Evolutionary conservation across 2,888 invertebrate species (phyloP).

Genomic region (Chamaedrilus cognettii): DNA sequence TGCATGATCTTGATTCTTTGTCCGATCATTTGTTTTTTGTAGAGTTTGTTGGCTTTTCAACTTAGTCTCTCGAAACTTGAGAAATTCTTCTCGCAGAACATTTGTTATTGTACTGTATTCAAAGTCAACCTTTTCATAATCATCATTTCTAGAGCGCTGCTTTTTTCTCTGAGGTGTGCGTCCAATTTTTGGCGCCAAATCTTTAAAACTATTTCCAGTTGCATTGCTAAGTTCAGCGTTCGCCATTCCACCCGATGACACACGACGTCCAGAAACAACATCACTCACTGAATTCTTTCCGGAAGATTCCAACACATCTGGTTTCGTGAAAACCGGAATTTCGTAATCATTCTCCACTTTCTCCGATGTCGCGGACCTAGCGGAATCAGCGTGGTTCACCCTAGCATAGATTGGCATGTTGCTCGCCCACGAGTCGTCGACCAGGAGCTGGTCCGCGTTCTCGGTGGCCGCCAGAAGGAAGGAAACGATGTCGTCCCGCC

Average conservation of each 20-base stretch:
- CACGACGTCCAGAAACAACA: no score
- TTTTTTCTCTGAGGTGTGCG: no score
- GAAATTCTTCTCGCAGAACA: constrained; percentile 15
- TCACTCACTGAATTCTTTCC: no score
- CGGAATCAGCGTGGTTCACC: neutral
- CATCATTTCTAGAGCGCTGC: neutral
- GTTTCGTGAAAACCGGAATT: no score
- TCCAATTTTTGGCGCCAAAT: no score
- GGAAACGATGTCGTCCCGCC: constrained; percentile 31
- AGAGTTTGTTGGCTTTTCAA: constrained; percentile 10
- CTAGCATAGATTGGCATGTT: neutral
- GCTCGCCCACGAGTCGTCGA: constrained; percentile 1
- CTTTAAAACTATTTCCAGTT: no score
- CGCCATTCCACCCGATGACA: no score
- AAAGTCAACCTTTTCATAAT: neutral
- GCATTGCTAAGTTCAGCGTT: no score
- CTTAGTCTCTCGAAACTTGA: neutral
- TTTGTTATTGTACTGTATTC: neutral
- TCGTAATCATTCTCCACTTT: no score
- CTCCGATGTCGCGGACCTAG: no score
- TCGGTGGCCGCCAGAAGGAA: constrained; percentile 22
- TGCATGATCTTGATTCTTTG: neutral
- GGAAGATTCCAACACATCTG: no score
- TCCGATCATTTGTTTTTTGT: no score
- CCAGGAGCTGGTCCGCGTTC: constrained; percentile 21